Base-by-base conservation (phyloP, 1,140 invertebrate species). In the Oppia nitens region DNA sequence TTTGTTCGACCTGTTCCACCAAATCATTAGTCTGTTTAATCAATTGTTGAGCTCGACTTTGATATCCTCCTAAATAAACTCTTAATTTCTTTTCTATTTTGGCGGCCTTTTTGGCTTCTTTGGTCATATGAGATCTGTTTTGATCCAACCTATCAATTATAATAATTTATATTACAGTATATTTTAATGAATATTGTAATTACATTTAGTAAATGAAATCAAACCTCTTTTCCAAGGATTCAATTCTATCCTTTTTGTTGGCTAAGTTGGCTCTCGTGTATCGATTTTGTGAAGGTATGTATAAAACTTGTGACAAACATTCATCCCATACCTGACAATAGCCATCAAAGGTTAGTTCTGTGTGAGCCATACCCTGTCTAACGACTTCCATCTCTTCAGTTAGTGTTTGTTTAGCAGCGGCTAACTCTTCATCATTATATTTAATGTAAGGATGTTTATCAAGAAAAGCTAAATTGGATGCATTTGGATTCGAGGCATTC, bases 51-150 rank as follows among this genome's bases (percentile, higher is more conserved):
- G 86, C 82, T 55, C 85, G 75, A 0, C 82, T 77, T 80, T 87
- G 84, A 75, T 94, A 94, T 17, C 89, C 87, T 27, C 83, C 92
- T 17, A 93, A 86, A 1, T 97, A 75, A 54, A 97, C 85, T 74
- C 92, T 86, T 1, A 98, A 73, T 74, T 96, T 98, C 70, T 97
- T 98, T 71, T 99, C 95, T 76, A 96, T 83, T 75, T 98, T 98
- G 0, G 86, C 87, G 52, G 93, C 95, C 60, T 84, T 81, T 74
- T 96, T 97, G 0, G 92, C 92, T 74, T 96, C 90, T 61, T 82
- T 84, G 11, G 85, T 85, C 93, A 97, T 97, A 68, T 93, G 88
- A 55, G 78, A 80, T 65, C 91, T 77, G 73, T 97, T 98, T 68
- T 85, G 84, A 71, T 75, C 60, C 6, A 67, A 67, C 27, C 54